phyloP scores from a whole-genome alignment of 1,140 invertebrate genomes.

The Agrilus planipennis region DNA sequence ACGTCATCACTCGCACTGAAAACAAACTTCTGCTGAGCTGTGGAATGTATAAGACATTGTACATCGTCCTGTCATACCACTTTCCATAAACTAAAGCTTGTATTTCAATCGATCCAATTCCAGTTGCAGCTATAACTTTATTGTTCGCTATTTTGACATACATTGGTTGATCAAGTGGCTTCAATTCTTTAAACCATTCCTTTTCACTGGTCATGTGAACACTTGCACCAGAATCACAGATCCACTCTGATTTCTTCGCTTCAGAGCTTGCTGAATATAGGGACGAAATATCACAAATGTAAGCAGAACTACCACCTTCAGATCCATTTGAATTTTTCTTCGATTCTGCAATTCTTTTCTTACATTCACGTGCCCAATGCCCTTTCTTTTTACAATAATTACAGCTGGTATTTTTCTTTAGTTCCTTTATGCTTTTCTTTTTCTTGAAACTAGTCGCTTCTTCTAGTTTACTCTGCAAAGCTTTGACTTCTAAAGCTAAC shows the following conservation, averaged over 20 bases:
- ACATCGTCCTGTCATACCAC: constrained; percentile 8
- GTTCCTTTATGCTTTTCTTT: neutral
- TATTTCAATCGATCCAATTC: constrained; percentile 18
- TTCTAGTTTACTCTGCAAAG: constrained; percentile 7
- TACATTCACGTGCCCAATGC: neutral
- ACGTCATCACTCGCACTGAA: constrained; percentile 12
- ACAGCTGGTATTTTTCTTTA: neutral
- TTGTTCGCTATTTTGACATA: constrained; percentile 16
- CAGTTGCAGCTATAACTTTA: constrained; percentile 12
- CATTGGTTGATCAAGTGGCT: constrained; percentile 6
- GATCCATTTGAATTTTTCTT: neutral
- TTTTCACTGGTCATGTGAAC: neutral
- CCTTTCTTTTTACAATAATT: neutral
- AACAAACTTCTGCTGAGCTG: constrained; percentile 7
- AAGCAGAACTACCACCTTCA: neutral
- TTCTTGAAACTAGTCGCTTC: neutral
- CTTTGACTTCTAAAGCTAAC: constrained; percentile 6
- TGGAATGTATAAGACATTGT: constrained; percentile 11
- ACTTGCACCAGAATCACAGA: neutral
- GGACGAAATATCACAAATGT: neutral
- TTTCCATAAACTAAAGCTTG: constrained; percentile 7
- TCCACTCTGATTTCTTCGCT: neutral
- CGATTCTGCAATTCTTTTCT: neutral
- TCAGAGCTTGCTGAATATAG: neutral
- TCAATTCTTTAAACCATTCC: neutral